Base-by-base conservation (phyloP, 2,888 invertebrate species). In the Crossocerus cetratus region DNA sequence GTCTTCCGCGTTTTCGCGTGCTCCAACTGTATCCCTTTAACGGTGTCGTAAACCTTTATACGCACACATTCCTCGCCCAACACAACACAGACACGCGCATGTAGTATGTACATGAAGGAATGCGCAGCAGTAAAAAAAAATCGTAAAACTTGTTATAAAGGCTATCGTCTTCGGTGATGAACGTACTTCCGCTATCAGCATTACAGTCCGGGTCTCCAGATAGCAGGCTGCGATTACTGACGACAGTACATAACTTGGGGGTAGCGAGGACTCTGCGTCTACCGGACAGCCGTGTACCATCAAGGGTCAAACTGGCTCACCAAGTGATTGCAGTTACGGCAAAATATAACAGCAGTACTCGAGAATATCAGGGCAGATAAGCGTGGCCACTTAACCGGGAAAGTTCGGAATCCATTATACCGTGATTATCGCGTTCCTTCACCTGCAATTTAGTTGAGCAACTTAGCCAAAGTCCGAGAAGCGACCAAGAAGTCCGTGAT, bases 381-480 rank as follows among this genome's bases (percentile, higher is more conserved):
- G 72, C 66, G 58, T 66, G 77, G 77, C 78, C 74, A 71, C 71
- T 75, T 77, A 75, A 64, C 56, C 65, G 23, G 67, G 59, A 73
- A 77, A 76, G 67, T 81, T 73, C 64, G 54, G 58, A 45, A 64
- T 81, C 71, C 63, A 75, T 83, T 81, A 68, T 75, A 70, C 65
- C 42, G 45, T 49, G 72, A 77, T 82, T 82, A 74, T 77, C 71
- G 62, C 77, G 32, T 68, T 58, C 62, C 59, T 42, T 58, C 54
- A 67, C 61, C 57, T 57, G 62, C 56, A 65, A 58, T 23, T 65
- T 69, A 5, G 18, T 20, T 32, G 1, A 20, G 32, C 8, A 53
- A 11, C n/a, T 14, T 43, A 44, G 8, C 16, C 16, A n/a, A 22
- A 49, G 44, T 32, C 32, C 22, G 43, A 21, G 43, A 68, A 58